Evolutionary conservation across 2,888 invertebrate genomes (phyloP), one percentile per base, ranked within the genome.

Genomic region (Eristalis arbustorum): DNA sequence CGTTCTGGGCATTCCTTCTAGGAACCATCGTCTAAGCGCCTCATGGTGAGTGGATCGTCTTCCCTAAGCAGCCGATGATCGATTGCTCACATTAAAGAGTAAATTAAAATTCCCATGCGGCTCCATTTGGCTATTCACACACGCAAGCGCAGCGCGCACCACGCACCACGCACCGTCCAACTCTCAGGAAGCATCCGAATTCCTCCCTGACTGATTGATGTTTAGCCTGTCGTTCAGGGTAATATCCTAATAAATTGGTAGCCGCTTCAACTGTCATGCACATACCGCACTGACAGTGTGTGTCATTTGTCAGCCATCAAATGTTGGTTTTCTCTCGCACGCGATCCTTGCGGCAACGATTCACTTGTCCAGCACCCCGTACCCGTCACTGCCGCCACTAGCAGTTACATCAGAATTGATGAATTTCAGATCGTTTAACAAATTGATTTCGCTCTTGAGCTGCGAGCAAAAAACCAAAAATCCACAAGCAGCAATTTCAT

Each of bases 341-440:
- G 67, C 31, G 78, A 78, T 87, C 71, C 78, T 11, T 78, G 85
- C 71, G 73, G 77, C 37, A 37, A 37, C 37, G 13, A 37, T 37
- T 77, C 72, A 72, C 66, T 37, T 64, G 8, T 6, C 28, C 11
- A 8, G 22, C 61, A 40, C 23, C 18, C 59, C 31, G 57, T 63
- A 77, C 34, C 67, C 40, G 66, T 34, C 56, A 73, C 67, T 73
- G 61, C 66, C 13, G 37, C 49, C 42, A 59, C 74, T 68, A 81
- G 49, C 71, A 67, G 78, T 83, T 78, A 83, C 87, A 83, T 75
- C 78, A 75, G 67, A 83, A 63, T 87, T 87, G 83, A 83, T 87
- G 78, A 79, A 79, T 87, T 78, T 66, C 2, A 73, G 73, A 85
- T 62, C 73, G 64, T 82, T 85, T 85, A 82, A 83, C 87, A 87